Base-by-base conservation (phyloP, 2,888 invertebrate species). In the Phyllotreta striolata region DNA sequence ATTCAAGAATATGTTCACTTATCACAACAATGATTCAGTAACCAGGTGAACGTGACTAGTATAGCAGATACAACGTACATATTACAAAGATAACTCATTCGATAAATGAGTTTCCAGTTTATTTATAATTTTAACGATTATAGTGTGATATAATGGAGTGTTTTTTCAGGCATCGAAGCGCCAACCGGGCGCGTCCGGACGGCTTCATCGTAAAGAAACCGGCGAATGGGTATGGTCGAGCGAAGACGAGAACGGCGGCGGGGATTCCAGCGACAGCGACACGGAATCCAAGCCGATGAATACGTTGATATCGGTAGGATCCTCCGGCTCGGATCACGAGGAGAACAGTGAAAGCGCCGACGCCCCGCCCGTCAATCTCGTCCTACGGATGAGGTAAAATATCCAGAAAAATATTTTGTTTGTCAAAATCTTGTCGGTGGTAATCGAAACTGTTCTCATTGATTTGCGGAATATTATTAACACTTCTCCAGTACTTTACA, bases 201-300 rank as follows among this genome's bases (percentile, higher is more conserved):
- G 92, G 0, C 84, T 96, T 69, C 96, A 96, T 82, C 89, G 97
- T 76, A 97, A 96, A 71, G 93, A 95, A 74, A 96, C 96, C 24
- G 98, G 98, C 40, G 96, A 96, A 80, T 98, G 98, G 98, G 96
- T 96, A 66, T 98, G 98, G 97, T 96, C 96, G 64, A 95, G 95
- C 74, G 96, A 96, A 77, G 93, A 96, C 73, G 92, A 91, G 73
- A 91, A 87, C 62, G 83, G 79, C 1, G 91, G 89, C 72, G 91
- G 87, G 63, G 83, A 80, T 3, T 84, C 85, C 2, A 85, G 85
- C 64, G 85, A 84, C 10, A 85, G 85, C 39, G 85, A 85, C 63
- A 79, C 85, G 52, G 83, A 85, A 71, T 78, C 81, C 39, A 81
- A 83, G 67, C 82, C 83, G 13, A 83, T 84, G 78, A 82, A 82